Base-by-base conservation (phyloP, 2,888 invertebrate species). In the Philaethria dido region DNA sequence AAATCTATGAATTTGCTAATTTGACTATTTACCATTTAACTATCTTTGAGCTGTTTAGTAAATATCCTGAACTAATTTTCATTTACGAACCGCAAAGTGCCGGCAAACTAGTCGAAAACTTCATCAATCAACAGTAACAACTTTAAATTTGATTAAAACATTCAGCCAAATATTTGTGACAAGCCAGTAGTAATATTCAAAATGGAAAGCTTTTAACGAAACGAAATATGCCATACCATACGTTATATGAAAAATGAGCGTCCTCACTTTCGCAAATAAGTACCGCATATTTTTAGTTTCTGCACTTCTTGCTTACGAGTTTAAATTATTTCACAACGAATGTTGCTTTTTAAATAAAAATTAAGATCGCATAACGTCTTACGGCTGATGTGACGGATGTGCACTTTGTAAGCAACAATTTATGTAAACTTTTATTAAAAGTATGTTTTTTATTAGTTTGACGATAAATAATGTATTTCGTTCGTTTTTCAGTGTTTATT, bases 11-110 rank as follows among this genome's bases (percentile, higher is more conserved):
- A 39, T 39, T 39, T 39, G 3, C n/a, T 18, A n/a, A 22, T 13
- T 22, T 22, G 39, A 9, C 3, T 22, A 22, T 36, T 66, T 63
- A 42, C 9, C n/a, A 39, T 29, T 57, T 44, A 16, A 20, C 25
- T 52, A 61, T 57, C 62, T 54, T 18, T 33, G 42, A 63, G 64
- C 45, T 60, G 61, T 60, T 70, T 62, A 60, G 61, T 36, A 62
- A 68, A 68, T 61, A 66, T 52, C 29, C 45, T 57, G n/a, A 70
- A 61, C 50, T 60, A 63, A 60, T 68, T 63, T 55, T 60, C 65
- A 62, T 47, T 66, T 39, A 66, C 59, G 57, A 50, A 68, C 16
- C 29, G 11, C 42, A 25, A 42, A 57, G 22, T 57, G 42, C 16
- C 42, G 5, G 57, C 42, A 42, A 57, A 42, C 57, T 57, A 57